Evolutionary conservation across 2,888 invertebrate genomes (phyloP).

Genomic region (Apamea anceps): DNA sequence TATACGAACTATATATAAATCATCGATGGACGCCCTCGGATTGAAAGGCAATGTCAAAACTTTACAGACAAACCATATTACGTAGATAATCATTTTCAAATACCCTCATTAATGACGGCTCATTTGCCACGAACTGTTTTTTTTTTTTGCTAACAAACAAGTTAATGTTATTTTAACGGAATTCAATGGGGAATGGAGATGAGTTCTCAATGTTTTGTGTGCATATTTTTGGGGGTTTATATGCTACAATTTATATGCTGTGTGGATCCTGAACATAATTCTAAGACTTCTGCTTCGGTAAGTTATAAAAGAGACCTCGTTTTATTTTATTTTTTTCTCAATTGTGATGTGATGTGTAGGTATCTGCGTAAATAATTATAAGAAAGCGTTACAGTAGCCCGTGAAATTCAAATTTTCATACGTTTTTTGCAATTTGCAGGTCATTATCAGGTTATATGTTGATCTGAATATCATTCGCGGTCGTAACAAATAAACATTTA

Average conservation of each 20-base stretch:
- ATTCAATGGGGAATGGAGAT: not conserved
- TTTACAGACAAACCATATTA: not conserved
- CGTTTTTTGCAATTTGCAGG: no score
- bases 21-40: not conserved
- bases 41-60: not conserved
- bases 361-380: not conserved
- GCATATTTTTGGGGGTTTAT: conserved; percentile 18
- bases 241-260: conserved; percentile 4
- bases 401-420: no score
- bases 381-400: not conserved
- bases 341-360: not conserved
- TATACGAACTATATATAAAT: not conserved
- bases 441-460: no score
- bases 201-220: not conserved
- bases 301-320: not conserved
- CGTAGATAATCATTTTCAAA: not conserved
- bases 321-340: not conserved
- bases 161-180: conserved; percentile 29
- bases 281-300: conserved; percentile 15
- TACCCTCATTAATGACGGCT: not conserved
- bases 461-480: no score
- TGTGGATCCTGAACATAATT: not conserved
- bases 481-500: no score
- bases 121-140: not conserved
- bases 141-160: not conserved